Evolutionary conservation across 2,888 invertebrate genomes (phyloP).

Genomic region (Drosophila conformis): DNA sequence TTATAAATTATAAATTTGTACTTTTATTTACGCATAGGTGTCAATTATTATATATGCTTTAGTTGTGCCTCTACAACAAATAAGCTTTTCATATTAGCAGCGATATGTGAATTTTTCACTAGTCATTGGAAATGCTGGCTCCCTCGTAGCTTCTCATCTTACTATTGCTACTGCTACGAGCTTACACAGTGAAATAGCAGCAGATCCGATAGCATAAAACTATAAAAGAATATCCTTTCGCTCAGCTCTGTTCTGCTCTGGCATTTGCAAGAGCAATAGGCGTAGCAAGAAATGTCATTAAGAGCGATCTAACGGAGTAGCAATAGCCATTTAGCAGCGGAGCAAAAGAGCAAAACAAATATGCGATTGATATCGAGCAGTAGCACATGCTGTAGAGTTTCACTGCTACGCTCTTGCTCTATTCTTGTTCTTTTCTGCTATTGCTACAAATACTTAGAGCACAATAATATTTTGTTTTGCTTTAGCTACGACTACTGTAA

Average conservation of each 20-base stretch:
- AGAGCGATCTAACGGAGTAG: background rate
- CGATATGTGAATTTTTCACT: background rate
- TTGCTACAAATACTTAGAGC: background rate
- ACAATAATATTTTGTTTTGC: background rate
- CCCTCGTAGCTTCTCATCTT: background rate
- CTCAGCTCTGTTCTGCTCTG: background rate
- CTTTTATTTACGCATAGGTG: background rate
- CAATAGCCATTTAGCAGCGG: background rate
- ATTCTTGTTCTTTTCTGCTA: background rate
- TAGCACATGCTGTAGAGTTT: background rate
- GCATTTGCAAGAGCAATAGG: background rate
- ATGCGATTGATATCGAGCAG: background rate
- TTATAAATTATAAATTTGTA: background rate
- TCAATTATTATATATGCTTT: background rate
- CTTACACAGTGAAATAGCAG: background rate
- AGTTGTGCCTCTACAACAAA: background rate
- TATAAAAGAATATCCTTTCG: background rate
- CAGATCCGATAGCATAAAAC: background rate
- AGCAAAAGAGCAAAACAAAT: background rate
- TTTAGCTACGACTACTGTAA: background rate
- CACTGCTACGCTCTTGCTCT: background rate
- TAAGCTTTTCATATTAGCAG: background rate
- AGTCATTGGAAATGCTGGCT: background rate
- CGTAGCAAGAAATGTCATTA: background rate
- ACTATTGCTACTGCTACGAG: background rate